phyloP scores from a whole-genome alignment of 2,888 invertebrate species.

The Trissolcus brochymenae region DNA sequence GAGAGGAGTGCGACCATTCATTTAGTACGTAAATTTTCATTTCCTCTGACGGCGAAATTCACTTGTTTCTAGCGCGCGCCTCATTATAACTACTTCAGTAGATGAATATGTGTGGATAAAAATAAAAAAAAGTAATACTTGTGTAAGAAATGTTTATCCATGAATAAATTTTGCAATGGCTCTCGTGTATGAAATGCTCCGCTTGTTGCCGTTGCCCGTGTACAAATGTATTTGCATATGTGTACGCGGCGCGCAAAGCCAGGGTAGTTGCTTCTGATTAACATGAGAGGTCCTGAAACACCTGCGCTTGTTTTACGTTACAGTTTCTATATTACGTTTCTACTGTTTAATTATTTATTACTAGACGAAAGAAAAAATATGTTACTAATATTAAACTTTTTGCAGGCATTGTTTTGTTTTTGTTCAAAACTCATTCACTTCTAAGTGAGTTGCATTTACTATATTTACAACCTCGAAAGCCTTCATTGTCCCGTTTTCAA shows the following conservation, averaged over 20 bases:
- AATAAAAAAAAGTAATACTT: conserved; percentile 53
- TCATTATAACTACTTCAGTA: conserved; percentile 69
- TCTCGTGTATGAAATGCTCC: conserved; percentile 66
- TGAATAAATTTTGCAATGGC: conserved; percentile 66
- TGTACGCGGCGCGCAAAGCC: conserved; percentile 57
- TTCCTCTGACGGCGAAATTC: conserved; percentile 59
- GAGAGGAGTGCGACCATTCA: no score
- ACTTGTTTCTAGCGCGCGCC: conserved; percentile 61
- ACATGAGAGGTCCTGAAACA: conserved; percentile 72
- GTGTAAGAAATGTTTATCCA: conserved; percentile 61
- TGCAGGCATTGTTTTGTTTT: no score
- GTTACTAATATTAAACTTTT: not conserved
- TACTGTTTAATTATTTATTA: conserved; percentile 49
- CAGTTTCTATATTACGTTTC: conserved; percentile 48
- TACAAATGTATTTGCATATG: conserved; percentile 64
- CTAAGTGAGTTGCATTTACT: no score
- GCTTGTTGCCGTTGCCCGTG: conserved; percentile 62
- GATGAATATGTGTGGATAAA: conserved; percentile 60
- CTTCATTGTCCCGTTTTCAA: no score
- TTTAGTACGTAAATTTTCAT: conserved; percentile 46
- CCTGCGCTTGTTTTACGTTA: conserved; percentile 67
- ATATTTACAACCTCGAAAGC: no score
- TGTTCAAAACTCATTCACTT: no score
- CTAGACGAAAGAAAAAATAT: conserved; percentile 23
- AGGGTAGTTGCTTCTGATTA: conserved; percentile 68